Conservation (phyloP, 2,888 invertebrate species). For the Euzophera pinguis region DNA sequence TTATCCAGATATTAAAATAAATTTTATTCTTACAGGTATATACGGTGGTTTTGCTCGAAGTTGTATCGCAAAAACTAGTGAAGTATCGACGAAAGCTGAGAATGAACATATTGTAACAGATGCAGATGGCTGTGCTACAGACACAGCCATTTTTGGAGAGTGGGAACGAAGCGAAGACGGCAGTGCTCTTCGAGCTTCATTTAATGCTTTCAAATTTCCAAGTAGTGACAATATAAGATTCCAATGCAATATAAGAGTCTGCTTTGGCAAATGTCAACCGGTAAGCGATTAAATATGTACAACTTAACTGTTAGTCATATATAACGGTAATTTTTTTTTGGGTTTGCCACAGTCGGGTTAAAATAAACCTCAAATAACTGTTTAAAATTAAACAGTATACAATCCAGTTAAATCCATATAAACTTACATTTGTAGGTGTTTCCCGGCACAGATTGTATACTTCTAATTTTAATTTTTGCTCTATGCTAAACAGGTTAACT, state of each 20-base stretch:
- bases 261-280: slow-evolving; percentile 97
- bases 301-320: background rate
- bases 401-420: no score
- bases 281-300: slow-evolving; percentile 74
- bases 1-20: background rate
- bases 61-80: slow-evolving; percentile 95
- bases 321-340: no score
- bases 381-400: no score
- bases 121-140: slow-evolving; percentile 95
- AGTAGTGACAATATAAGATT: slow-evolving; percentile 96
- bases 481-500: slow-evolving; percentile 84
- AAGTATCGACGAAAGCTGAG: slow-evolving; percentile 86
- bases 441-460: no score
- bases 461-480: no score
- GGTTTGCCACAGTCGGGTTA: no score
- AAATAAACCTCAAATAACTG: no score
- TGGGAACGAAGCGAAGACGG: slow-evolving; percentile 94
- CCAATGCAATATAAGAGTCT: slow-evolving; percentile 97
- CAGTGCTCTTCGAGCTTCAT: slow-evolving; percentile 91
- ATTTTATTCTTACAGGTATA: slow-evolving; percentile 80
- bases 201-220: slow-evolving; percentile 97
- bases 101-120: slow-evolving; percentile 96
- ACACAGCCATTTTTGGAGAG: slow-evolving; percentile 94
- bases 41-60: slow-evolving; percentile 96
- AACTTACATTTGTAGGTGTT: no score